Percentiles rank a stretch among this genome's conserved stretches.
phyloP scores from a whole-genome alignment of 2,888 invertebrate species.

The Cerceris ruficornis region DNA sequence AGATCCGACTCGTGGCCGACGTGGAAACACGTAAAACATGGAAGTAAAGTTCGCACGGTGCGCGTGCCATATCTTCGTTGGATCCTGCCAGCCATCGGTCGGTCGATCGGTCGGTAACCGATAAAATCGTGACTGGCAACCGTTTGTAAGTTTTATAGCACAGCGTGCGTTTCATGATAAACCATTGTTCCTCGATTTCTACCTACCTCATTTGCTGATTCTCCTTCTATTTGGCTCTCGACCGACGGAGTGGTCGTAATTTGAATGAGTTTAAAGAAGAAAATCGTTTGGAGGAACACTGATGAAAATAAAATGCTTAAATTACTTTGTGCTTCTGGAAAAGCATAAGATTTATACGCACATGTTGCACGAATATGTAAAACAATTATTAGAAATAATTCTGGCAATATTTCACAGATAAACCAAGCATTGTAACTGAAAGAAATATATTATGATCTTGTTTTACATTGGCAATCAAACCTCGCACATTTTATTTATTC shows the following conservation, averaged over 20 bases:
- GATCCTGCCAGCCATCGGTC: slow-evolving; percentile 36
- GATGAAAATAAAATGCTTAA: no score
- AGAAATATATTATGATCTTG: no score
- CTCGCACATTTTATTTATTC: no score
- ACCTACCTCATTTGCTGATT: slow-evolving; percentile 20
- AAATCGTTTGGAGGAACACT: not conserved
- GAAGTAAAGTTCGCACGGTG: slow-evolving; percentile 23
- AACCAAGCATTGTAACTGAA: no score
- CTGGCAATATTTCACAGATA: no score
- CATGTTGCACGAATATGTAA: no score
- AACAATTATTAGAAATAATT: no score
- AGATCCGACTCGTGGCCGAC: slow-evolving; percentile 9
- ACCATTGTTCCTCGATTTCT: slow-evolving; percentile 16
- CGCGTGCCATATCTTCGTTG: slow-evolving; percentile 54
- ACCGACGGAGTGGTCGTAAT: not conserved
- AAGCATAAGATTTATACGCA: no score
- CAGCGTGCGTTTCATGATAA: slow-evolving; percentile 32
- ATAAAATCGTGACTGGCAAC: slow-evolving; percentile 53
- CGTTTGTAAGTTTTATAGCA: slow-evolving; percentile 44
- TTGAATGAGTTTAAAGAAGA: slow-evolving; percentile 3
- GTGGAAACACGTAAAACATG: slow-evolving; percentile 34
- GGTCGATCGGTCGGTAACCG: slow-evolving; percentile 46
- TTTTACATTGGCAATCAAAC: no score
- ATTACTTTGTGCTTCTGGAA: no score
- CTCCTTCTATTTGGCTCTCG: slow-evolving; percentile 13